Percentiles rank a stretch among this genome's conserved stretches.
Evolutionary conservation across 2,888 invertebrate species (phyloP).

Genomic region (Pedicia rivosa): DNA sequence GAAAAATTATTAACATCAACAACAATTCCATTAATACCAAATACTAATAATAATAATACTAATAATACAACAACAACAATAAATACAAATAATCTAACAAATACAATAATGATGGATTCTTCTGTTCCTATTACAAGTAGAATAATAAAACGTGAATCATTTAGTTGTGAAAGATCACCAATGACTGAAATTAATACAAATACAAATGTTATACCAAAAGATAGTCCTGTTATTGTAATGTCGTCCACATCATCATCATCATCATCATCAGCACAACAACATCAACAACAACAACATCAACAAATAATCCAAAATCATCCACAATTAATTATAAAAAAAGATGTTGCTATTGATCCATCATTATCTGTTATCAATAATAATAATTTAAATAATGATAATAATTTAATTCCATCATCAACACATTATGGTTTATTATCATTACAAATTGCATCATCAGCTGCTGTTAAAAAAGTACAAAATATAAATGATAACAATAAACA

Average conservation of each 20-base stretch:
- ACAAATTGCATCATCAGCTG: conserved; percentile 11
- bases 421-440: conserved; percentile 10
- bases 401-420: conserved; percentile 1
- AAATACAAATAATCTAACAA: neutral
- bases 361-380: too few relatives aligned
- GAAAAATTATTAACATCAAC: too few relatives aligned
- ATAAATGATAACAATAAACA: neutral
- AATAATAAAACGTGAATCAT: too few relatives aligned
- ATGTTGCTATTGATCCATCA: conserved; percentile 30
- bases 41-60: too few relatives aligned
- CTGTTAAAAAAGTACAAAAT: conserved; percentile 10
- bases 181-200: neutral
- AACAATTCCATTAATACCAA: too few relatives aligned
- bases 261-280: conserved; percentile 8
- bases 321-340: conserved; percentile 22
- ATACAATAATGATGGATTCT: neutral
- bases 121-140: too few relatives aligned
- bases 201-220: conserved; percentile 22
- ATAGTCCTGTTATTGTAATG: conserved; percentile 28
- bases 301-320: conserved; percentile 7
- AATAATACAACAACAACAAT: neutral
- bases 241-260: conserved; percentile 8
- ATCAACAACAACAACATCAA: conserved; percentile 7
- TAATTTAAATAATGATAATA: neutral
- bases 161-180: too few relatives aligned